Percentiles rank a stretch among this genome's conserved stretches.
Conservation (phyloP, 2,888 invertebrate genomes). For the Scaptodrosophila latifasciaeformis region DNA sequence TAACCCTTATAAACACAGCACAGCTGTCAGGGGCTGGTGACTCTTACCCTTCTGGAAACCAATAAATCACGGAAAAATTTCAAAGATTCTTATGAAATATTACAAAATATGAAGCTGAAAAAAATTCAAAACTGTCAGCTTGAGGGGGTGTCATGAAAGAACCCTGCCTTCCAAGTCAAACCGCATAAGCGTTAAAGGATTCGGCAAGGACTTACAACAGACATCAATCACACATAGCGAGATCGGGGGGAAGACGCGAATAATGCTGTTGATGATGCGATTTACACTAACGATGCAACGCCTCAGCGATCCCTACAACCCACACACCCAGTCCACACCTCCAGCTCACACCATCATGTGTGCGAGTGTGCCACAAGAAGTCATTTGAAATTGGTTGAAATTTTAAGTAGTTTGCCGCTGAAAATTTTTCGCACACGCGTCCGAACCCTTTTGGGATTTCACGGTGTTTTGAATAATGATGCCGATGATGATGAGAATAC, state of each 20-base stretch:
- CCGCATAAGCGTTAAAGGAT: constrained; percentile 53
- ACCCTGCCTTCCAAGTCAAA: constrained; percentile 55
- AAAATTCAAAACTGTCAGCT: constrained; percentile 11
- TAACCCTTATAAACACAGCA: constrained; percentile 56
- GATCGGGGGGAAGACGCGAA: no score
- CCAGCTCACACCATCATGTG: constrained; percentile 34
- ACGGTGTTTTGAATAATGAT: constrained; percentile 61
- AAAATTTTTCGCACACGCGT: constrained; percentile 34
- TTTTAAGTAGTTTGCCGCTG: constrained; percentile 60
- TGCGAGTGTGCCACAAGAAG: constrained; percentile 53
- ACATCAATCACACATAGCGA: constrained; percentile 68
- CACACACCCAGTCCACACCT: background rate
- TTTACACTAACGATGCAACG: constrained; percentile 62
- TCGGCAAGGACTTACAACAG: constrained; percentile 54
- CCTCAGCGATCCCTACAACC: constrained; percentile 13
- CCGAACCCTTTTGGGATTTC: constrained; percentile 59
- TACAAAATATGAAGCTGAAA: constrained; percentile 57
- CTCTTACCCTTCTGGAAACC: constrained; percentile 31
- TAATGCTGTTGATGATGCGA: constrained; percentile 50
- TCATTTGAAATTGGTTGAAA: constrained; percentile 65
- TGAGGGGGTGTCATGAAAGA: constrained; percentile 21
- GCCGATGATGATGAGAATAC: constrained; percentile 26
- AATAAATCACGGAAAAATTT: constrained; percentile 49
- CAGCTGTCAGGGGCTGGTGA: constrained; percentile 48
- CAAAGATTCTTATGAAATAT: constrained; percentile 47